Evolutionary conservation across 2,888 invertebrate genomes (phyloP).

Genomic region (Trichacis sp.): DNA sequence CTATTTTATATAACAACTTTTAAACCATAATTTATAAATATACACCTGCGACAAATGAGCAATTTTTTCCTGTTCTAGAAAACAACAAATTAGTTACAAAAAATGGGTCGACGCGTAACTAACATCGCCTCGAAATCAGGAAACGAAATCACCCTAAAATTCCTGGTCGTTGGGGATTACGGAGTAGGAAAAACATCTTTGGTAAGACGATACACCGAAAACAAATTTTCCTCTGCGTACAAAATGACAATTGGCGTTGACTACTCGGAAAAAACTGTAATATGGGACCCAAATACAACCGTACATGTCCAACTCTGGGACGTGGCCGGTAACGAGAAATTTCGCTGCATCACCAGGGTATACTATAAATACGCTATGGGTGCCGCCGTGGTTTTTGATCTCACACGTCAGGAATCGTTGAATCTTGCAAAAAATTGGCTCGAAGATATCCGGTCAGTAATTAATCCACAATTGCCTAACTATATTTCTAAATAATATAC

Average conservation of each 20-base stretch:
- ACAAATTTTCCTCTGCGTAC: neutral
- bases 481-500: too few species aligned
- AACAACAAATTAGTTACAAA: too few species aligned
- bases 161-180: constrained; percentile 19
- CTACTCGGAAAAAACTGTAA: constrained; percentile 11
- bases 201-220: constrained; percentile 15
- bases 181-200: constrained; percentile 30
- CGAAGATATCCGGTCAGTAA: too few species aligned
- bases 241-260: constrained; percentile 25
- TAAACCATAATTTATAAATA: too few species aligned
- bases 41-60: too few species aligned
- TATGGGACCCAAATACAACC: constrained; percentile 11
- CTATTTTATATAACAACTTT: too few species aligned
- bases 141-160: constrained; percentile 13
- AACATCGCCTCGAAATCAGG: constrained; percentile 4
- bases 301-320: constrained; percentile 30
- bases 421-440: constrained; percentile 17
- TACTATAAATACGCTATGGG: constrained; percentile 24
- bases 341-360: constrained; percentile 15
- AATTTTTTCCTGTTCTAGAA: too few species aligned
- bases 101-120: neutral
- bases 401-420: constrained; percentile 14
- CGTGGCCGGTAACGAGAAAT: constrained; percentile 29
- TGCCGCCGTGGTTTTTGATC: constrained; percentile 24
- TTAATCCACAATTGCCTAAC: too few species aligned